Evolutionary conservation across 2,113 vertebrate species (phyloP).

Genomic region (Cephalopterus ornatus): DNA sequence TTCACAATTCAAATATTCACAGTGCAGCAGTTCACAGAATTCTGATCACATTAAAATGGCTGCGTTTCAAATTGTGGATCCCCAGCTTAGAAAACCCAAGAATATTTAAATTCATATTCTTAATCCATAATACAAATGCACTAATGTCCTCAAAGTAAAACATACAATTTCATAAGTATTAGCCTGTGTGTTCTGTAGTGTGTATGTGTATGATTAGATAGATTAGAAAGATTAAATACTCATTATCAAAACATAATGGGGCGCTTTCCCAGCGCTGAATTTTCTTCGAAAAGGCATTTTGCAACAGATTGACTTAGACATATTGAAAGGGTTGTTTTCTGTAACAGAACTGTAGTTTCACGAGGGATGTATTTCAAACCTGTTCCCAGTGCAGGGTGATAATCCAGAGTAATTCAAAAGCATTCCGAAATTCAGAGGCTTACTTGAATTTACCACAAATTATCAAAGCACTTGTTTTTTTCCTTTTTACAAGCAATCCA

Average conservation of each 20-base stretch:
- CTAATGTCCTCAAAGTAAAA: constrained; percentile 65
- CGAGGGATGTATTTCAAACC: background rate
- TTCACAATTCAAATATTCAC: constrained; percentile 41
- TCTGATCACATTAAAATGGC: constrained; percentile 51
- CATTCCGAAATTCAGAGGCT: background rate
- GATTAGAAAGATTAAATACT: constrained; percentile 66
- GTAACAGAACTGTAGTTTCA: background rate
- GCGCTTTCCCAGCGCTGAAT: background rate
- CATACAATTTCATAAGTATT: constrained; percentile 64
- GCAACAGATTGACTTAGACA: background rate
- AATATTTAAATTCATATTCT: constrained; percentile 66
- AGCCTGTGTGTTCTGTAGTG: constrained; percentile 34
- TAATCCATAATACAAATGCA: constrained; percentile 61
- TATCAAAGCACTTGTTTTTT: background rate
- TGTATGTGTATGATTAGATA: constrained; percentile 57
- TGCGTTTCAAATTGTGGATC: constrained; percentile 45
- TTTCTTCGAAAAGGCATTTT: constrained; percentile 28
- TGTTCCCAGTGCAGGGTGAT: background rate
- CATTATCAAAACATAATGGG: constrained; percentile 58
- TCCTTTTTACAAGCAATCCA: background rate
- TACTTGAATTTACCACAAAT: constrained; percentile 15
- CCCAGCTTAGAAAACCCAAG: constrained; percentile 50
- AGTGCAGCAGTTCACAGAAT: constrained; percentile 31
- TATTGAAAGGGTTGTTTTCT: constrained; percentile 3
- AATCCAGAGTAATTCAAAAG: background rate